A percentile compares a stretch with the other conserved stretches of the same genome.
phyloP scores from a whole-genome alignment of 2,888 invertebrate genomes.

The Thecophora atra region DNA sequence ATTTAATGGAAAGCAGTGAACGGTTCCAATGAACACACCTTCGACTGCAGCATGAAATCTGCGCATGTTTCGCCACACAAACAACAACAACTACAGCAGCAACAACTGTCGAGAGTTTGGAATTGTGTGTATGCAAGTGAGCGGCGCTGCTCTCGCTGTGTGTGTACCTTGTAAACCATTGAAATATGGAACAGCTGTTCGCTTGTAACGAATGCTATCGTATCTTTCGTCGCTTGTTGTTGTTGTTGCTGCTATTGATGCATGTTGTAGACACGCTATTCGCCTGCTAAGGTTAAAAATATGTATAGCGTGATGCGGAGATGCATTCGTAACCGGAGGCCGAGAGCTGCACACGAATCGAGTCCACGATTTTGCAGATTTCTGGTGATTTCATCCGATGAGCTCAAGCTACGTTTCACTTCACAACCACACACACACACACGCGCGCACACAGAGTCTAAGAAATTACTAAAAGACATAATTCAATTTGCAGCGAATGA shows the following conservation, averaged over 20 bases:
- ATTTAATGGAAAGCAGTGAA: no score
- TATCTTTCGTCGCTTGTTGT: background rate
- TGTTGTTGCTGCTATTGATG: background rate
- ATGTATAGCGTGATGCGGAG: conserved; percentile 9
- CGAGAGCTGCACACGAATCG: background rate
- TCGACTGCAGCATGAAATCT: background rate
- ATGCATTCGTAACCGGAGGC: background rate
- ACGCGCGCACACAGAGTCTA: no score
- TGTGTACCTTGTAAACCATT: conserved; percentile 30
- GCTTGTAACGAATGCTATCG: conserved; percentile 15
- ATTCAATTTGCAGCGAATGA: no score
- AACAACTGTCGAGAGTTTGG: background rate
- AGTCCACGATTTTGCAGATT: no score
- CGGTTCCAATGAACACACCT: no score
- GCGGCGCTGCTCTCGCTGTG: background rate
- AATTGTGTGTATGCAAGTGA: background rate
- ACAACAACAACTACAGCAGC: conserved; percentile 2
- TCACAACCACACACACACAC: no score
- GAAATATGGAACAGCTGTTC: conserved; percentile 35
- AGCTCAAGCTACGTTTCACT: no score
- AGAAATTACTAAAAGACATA: no score
- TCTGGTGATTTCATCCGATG: no score
- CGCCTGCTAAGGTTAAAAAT: conserved; percentile 13
- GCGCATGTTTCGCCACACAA: background rate
- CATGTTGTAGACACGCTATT: background rate